phyloP scores from a whole-genome alignment of 2,888 invertebrate species.

The Pocota personata region DNA sequence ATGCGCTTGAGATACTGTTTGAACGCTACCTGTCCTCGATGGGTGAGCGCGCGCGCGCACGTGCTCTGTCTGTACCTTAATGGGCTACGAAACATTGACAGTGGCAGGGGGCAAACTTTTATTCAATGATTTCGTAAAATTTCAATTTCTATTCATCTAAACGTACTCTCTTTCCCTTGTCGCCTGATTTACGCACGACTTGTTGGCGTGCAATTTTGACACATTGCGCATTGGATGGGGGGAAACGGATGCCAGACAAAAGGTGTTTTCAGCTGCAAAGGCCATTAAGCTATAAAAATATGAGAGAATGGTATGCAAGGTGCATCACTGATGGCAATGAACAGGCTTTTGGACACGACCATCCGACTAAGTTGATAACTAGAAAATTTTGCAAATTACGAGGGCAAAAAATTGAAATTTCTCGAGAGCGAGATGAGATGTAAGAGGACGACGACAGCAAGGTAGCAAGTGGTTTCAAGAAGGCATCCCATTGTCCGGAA shows the following conservation, averaged over 20 bases:
- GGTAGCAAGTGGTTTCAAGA: constrained; percentile 13
- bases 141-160: constrained; percentile 48
- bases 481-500: constrained; percentile 20
- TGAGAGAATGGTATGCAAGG: constrained; percentile 22
- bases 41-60: neutral
- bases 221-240: constrained; percentile 1
- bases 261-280: constrained; percentile 8
- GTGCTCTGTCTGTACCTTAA: too few relatives aligned
- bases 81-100: neutral
- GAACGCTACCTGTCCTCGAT: constrained; percentile 33
- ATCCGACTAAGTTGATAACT: constrained; percentile 22
- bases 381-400: constrained; percentile 34
- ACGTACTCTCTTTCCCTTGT: neutral
- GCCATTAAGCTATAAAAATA: constrained; percentile 31
- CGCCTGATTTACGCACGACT: constrained; percentile 44
- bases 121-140: constrained; percentile 43
- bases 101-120: neutral
- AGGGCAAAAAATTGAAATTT: constrained; percentile 1
- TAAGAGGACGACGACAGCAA: neutral
- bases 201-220: constrained; percentile 33
- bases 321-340: constrained; percentile 28
- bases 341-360: constrained; percentile 12
- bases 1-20: constrained; percentile 50
- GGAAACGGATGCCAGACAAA: constrained; percentile 5
- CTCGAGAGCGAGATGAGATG: neutral